Evolutionary conservation across 37 sponge, comb jelly and placozoan species (phyloP).

Genomic region (Agelas oroides): DNA sequence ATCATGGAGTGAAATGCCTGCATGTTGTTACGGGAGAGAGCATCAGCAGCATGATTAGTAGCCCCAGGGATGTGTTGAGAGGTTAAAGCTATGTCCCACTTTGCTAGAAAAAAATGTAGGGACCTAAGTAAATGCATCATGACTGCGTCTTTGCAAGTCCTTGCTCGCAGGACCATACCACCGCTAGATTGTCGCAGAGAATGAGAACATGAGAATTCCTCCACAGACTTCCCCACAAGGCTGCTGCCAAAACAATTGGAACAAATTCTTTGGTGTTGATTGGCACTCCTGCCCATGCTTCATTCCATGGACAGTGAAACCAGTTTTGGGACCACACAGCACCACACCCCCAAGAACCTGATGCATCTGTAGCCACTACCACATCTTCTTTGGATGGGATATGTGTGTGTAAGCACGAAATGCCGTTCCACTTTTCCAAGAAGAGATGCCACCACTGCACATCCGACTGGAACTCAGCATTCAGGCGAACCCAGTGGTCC

Average conservation of each 20-base stretch:
- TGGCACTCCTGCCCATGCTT: background rate
- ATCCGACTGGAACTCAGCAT: background rate
- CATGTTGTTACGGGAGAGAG: constrained; percentile 36
- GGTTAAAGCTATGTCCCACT: background rate
- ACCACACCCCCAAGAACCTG: constrained; percentile 38
- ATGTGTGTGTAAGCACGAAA: background rate
- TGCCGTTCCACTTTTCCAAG: constrained; percentile 4
- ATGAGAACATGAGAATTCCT: background rate
- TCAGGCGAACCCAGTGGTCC: background rate
- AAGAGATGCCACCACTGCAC: constrained; percentile 7
- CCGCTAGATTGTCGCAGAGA: constrained; percentile 41
- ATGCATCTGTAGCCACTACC: constrained; percentile 22
- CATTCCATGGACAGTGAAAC: constrained; percentile 35
- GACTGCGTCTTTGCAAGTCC: constrained; percentile 4
- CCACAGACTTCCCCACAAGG: constrained; percentile 32
- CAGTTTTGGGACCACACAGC: constrained; percentile 17
- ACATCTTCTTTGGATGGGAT: background rate
- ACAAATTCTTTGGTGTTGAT: constrained; percentile 29
- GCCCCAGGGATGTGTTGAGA: constrained; percentile 33
- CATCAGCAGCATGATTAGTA: constrained; percentile 61
- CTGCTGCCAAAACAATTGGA: constrained; percentile 32
- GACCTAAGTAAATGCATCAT: constrained; percentile 43
- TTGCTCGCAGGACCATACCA: constrained; percentile 11
- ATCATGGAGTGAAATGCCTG: background rate
- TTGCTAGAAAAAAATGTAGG: constrained; percentile 45